Evolutionary conservation across 1,140 invertebrate species (phyloP).

Genomic region (Propsilocerus akamusi): DNA sequence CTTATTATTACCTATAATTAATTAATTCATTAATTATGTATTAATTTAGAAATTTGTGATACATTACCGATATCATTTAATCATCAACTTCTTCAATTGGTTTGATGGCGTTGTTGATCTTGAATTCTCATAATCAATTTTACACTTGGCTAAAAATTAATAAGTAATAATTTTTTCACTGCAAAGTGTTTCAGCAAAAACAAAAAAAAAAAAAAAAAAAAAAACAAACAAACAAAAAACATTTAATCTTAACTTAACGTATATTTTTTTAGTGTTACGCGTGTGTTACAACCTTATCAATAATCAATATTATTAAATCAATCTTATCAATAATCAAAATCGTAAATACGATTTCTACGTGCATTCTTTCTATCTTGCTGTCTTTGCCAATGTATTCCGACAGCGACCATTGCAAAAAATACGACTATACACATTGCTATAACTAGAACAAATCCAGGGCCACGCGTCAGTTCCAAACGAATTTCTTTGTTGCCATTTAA

Average conservation of each 20-base stretch:
- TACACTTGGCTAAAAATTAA: too few species aligned
- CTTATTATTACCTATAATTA: too few species aligned
- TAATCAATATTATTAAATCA: not conserved
- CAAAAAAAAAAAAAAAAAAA: too few species aligned
- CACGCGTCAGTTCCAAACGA: not conserved
- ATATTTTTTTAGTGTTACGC: not conserved
- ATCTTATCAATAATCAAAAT: not conserved
- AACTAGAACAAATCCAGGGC: not conserved
- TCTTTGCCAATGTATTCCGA: not conserved
- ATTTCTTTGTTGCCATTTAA: not conserved
- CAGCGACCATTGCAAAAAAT: not conserved
- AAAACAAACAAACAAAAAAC: too few species aligned
- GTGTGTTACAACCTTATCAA: not conserved
- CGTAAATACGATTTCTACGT: not conserved
- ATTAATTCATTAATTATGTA: too few species aligned
- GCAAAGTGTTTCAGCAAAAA: too few species aligned
- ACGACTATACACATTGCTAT: not conserved
- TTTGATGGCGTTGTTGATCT: too few species aligned
- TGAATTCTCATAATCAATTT: too few species aligned
- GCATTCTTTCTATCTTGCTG: not conserved
- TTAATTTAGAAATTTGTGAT: too few species aligned
- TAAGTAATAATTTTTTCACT: too few species aligned
- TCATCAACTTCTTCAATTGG: too few species aligned
- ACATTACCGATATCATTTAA: too few species aligned
- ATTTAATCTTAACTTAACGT: not conserved